These are phyloP conservation scores for Griposia aprilina DNA, from an alignment of 2,888 invertebrate genomes.

Conservation along the genomic window DNA sequence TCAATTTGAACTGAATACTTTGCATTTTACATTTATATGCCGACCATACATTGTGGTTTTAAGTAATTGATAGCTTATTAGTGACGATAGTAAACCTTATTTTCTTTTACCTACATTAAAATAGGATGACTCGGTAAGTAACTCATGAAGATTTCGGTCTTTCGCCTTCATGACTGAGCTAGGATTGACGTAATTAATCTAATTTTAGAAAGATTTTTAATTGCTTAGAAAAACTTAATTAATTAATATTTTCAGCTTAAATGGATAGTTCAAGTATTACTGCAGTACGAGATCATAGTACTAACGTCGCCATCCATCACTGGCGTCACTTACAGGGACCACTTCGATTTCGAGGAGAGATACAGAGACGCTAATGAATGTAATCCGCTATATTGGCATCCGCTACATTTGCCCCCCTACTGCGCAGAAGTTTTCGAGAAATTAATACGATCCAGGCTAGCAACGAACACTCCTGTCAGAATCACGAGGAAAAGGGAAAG, in stretches of 20 bases:
- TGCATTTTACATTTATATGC: not conserved
- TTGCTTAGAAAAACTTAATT: not conserved
- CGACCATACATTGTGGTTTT: not conserved
- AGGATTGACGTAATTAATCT: not conserved
- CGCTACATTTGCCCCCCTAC: conserved; percentile 82
- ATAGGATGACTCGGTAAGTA: not conserved
- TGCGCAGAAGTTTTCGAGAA: conserved; percentile 80
- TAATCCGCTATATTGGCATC: conserved; percentile 85
- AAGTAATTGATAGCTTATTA: not conserved
- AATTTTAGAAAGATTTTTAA: not conserved
- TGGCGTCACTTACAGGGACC: conserved; percentile 84
- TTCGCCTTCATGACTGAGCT: not conserved
- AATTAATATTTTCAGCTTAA: conserved; percentile 66
- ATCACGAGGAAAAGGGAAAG: conserved; percentile 68
- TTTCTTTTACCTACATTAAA: not conserved
- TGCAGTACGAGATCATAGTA: conserved; percentile 54
- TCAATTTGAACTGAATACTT: not conserved
- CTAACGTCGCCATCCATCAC: conserved; percentile 76
- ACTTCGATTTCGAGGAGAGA: conserved; percentile 82
- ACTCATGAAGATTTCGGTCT: not conserved
- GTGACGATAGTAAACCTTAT: not conserved
- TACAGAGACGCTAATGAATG: conserved; percentile 82
- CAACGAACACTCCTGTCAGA: conserved; percentile 66
- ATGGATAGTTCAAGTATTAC: conserved; percentile 53
- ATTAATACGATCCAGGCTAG: conserved; percentile 75